These are phyloP conservation scores for Girardia tigrina DNA, from an alignment of 2,888 invertebrate species.

Conservation along the genomic window DNA sequence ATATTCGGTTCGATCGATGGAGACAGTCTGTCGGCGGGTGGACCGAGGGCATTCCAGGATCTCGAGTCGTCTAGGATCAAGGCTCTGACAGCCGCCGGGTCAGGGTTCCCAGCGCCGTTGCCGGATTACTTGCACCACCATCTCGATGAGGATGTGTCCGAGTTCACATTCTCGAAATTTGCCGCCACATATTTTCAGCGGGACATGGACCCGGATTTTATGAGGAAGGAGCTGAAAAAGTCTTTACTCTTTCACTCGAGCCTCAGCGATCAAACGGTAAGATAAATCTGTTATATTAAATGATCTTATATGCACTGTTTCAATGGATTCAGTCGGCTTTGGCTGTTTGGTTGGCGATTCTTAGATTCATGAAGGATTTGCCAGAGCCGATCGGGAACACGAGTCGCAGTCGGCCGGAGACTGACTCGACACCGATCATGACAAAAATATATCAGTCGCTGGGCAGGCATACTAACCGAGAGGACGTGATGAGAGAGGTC, in stretches of 20 bases:
- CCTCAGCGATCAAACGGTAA: constrained; percentile 77
- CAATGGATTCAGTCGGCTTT: constrained; percentile 65
- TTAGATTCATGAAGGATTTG: constrained; percentile 64
- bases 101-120: not conserved
- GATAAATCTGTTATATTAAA: constrained; percentile 39
- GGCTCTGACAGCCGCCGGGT: constrained; percentile 30
- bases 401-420: constrained; percentile 47
- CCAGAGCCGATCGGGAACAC: constrained; percentile 63
- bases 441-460: constrained; percentile 82
- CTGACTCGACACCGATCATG: constrained; percentile 88
- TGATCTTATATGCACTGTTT: not conserved
- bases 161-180: constrained; percentile 95
- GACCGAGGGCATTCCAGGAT: constrained; percentile 41
- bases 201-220: constrained; percentile 82
- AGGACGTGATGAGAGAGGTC: constrained; percentile 61
- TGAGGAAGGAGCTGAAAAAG: constrained; percentile 79
- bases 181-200: constrained; percentile 91
- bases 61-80: constrained; percentile 40
- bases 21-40: constrained; percentile 37
- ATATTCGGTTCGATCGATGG: constrained; percentile 71
- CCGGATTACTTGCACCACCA: constrained; percentile 36
- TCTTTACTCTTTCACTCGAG: constrained; percentile 79
- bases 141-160: constrained; percentile 76
- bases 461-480: constrained; percentile 82
- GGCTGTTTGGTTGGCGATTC: constrained; percentile 90